Conservation (phyloP, 2,113 vertebrate species). For the Eulemur rufifrons region DNA sequence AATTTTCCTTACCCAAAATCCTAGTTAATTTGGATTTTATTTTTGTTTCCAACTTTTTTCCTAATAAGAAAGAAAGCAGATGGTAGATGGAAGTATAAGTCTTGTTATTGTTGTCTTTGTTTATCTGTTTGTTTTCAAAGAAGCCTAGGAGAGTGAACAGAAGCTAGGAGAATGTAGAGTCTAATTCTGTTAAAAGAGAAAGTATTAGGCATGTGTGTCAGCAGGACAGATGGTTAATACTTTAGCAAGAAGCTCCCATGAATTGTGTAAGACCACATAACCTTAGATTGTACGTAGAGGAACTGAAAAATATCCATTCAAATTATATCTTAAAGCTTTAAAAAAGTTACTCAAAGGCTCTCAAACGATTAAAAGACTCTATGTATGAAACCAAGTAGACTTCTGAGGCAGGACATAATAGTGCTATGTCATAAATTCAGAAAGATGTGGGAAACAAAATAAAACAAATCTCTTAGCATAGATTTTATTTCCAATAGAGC, state of each 20-base stretch:
- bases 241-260: background rate
- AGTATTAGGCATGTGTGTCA: background rate
- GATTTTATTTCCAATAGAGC: background rate
- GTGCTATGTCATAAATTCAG: background rate
- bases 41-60: conserved; percentile 21
- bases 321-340: background rate
- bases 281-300: background rate
- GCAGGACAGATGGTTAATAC: background rate
- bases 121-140: background rate
- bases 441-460: background rate
- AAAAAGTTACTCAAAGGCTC: background rate
- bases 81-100: background rate
- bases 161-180: background rate
- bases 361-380: background rate
- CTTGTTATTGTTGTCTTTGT: background rate
- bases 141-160: background rate
- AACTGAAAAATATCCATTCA: background rate
- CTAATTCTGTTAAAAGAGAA: background rate
- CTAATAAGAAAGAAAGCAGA: background rate
- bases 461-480: background rate
- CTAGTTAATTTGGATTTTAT: background rate
- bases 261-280: background rate
- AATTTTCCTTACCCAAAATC: background rate
- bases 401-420: background rate
- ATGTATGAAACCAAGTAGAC: background rate